phyloP scores from a whole-genome alignment of 2,113 vertebrate species.

The Irena cyanogastra region DNA sequence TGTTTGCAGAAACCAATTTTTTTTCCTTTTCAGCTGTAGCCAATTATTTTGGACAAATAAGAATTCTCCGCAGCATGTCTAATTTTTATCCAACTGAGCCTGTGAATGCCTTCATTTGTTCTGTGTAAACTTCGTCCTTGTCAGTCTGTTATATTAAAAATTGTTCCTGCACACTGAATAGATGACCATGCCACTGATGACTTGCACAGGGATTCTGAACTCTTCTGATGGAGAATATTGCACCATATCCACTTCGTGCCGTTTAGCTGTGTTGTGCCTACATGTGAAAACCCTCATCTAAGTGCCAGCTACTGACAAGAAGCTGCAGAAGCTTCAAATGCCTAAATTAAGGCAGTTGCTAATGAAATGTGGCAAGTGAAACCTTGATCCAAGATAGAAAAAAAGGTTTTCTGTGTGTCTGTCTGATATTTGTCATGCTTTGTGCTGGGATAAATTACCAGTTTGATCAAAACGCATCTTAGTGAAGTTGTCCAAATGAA shows the following conservation, averaged over 20 bases:
- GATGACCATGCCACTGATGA: neutral
- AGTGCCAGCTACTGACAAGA: neutral
- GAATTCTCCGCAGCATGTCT: neutral
- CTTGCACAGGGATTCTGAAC: neutral
- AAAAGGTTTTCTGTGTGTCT: neutral
- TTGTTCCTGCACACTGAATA: neutral
- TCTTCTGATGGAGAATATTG: neutral
- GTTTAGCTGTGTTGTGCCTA: neutral
- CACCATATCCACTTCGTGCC: neutral
- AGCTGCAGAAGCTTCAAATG: neutral
- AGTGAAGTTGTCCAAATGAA: slow-evolving; percentile 8
- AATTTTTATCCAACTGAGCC: neutral
- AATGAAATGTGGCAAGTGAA: neutral
- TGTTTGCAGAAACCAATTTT: neutral
- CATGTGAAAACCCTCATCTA: neutral
- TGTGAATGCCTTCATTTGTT: slow-evolving; percentile 1
- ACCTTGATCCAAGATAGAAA: slow-evolving; percentile 17
- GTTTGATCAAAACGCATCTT: slow-evolving; percentile 15
- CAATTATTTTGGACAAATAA: slow-evolving; percentile 27
- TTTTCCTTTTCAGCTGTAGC: neutral
- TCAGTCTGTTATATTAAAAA: neutral
- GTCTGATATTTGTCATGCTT: neutral
- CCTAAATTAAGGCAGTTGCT: neutral
- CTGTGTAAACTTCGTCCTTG: neutral
- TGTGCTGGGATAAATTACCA: neutral